Evolutionary conservation across 2,888 invertebrate genomes (phyloP), one percentile per base, ranked within the genome.

Genomic region (Notocelia uddmanniana): DNA sequence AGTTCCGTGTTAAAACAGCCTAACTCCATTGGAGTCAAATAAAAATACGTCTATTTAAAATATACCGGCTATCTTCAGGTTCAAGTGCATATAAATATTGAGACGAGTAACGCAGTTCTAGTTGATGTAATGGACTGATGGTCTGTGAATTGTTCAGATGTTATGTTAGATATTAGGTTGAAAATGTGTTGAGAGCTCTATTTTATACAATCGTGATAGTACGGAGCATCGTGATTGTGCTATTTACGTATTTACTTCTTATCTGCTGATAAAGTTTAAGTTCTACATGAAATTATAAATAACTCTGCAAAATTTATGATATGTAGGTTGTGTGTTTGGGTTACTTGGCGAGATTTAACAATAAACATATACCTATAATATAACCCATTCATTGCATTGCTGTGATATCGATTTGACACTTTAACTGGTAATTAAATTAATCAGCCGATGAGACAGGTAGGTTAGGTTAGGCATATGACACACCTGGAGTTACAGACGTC

Each of bases 21-120:
- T 64, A 64, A 64, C 52, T 21, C 3, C 26, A 41, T 59, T 41
- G 59, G 41, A 10, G 45, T 26, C 23, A 11, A 6, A 54, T 37
- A 52, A 37, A 37, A 37, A 64, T 54, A 34, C 5, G 11, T 54
- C 34, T 52, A 52, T 64, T 19, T 52, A 15, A n/a, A n/a, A 45
- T n/a, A 45, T 8, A 19, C 11, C 55, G 0, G 45, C 10, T 13
- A 37, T 54, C 19, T 76, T 78, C 76, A 80, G 78, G 83, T 85
- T 86, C 86, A 85, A 85, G 85, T 82, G 81, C 82, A 62, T 50
- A 67, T 73, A 67, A 70, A 73, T 67, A 73, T 73, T 68, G 55
- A 63, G 21, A 62, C 48, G 48, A 64, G 45, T 66, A 60, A 67
- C 71, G 13, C 34, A 54, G 15, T 68, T 48, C 10, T 34, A 45